Conservation (phyloP, 2,797 vertebrate species). For the Chloroceryle amazona region DNA sequence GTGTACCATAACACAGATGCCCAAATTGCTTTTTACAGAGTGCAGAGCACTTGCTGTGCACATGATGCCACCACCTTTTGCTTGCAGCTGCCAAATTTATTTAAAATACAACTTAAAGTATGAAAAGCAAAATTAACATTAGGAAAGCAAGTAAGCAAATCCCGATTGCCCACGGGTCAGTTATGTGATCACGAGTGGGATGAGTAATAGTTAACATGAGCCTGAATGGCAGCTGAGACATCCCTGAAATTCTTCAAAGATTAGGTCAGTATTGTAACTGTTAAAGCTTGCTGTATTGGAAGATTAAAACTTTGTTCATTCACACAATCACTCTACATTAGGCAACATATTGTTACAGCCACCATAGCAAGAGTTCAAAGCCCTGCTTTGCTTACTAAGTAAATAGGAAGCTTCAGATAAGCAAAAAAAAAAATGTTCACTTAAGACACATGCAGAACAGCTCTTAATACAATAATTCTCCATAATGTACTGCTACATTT, state of each 20-base stretch:
- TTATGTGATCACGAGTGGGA: not conserved
- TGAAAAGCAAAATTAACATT: not conserved
- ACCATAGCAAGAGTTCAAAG: not conserved
- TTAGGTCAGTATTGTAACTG: not conserved
- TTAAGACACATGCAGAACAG: not conserved
- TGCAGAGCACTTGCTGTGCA: not conserved
- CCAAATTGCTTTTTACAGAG: not conserved
- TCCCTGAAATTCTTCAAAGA: not conserved
- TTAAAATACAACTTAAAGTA: not conserved
- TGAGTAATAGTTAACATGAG: not conserved
- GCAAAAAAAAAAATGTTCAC: not conserved
- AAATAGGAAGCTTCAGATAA: slow-evolving; percentile 9
- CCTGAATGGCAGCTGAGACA: not conserved
- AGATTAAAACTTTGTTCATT: slow-evolving; percentile 3
- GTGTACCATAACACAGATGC: not conserved
- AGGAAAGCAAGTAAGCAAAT: not conserved
- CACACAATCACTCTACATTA: not conserved
- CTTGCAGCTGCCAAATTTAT: not conserved
- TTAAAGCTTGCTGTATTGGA: not conserved
- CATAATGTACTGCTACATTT: slow-evolving; percentile 31
- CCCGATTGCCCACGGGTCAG: not conserved
- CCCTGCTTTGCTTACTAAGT: not conserved
- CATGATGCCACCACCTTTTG: not conserved
- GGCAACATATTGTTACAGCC: not conserved
- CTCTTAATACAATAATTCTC: not conserved